Conservation (phyloP, 2,888 invertebrate species). For the Erebia ligea region DNA sequence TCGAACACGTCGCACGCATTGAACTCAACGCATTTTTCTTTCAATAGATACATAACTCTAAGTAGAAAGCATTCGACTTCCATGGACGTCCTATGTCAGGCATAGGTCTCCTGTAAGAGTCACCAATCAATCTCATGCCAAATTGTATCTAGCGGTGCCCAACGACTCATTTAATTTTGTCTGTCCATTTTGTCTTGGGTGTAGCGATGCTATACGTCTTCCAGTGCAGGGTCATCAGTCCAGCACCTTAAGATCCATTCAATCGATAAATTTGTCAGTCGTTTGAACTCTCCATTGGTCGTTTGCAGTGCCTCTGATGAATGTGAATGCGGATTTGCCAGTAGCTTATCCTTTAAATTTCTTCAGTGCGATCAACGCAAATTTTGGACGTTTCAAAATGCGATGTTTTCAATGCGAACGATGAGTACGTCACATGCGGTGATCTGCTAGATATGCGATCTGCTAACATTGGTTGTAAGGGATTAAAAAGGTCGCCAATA, state of each 20-base stretch:
- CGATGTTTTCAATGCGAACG: background rate
- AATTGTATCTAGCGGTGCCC: too few relatives aligned
- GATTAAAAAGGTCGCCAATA: constrained; percentile 70
- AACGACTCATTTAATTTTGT: too few relatives aligned
- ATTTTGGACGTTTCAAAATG: background rate
- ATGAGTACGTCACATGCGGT: background rate
- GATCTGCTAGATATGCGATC: background rate
- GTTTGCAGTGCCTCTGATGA: background rate
- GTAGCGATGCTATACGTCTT: background rate
- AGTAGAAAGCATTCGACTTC: background rate
- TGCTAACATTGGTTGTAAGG: constrained; percentile 55
- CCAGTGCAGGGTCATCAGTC: background rate
- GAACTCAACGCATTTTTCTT: background rate
- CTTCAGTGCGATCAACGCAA: too few relatives aligned
- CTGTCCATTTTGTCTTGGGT: too few relatives aligned
- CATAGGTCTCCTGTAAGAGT: too few relatives aligned
- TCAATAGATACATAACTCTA: background rate
- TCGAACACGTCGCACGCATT: background rate
- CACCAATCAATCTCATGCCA: too few relatives aligned
- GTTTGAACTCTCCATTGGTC: too few relatives aligned
- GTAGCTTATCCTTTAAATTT: background rate
- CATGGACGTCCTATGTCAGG: background rate
- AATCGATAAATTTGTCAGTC: background rate
- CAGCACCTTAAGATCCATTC: background rate
- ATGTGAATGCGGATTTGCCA: background rate